Conservation (phyloP, 2,888 invertebrate species). For the Morpho deidamia region DNA sequence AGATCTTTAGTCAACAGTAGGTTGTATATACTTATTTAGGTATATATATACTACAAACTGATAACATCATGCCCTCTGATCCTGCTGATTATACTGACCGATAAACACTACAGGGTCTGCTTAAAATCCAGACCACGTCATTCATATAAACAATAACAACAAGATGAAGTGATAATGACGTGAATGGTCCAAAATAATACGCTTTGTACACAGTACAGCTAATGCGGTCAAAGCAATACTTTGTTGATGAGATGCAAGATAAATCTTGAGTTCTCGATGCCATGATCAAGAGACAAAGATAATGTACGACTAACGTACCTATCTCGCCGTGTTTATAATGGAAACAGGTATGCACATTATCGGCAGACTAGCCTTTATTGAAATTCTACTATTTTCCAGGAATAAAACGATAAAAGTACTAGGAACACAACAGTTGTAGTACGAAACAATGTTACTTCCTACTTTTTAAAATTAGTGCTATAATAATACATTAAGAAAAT, state of each 20-base stretch:
- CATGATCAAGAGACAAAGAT: conserved; percentile 9
- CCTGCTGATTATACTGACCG: neutral
- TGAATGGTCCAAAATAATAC: conserved; percentile 12
- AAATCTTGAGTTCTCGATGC: conserved; percentile 9
- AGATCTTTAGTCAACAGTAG: too few relatives aligned
- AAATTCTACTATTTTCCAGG: too few relatives aligned
- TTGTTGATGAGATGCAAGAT: conserved; percentile 14
- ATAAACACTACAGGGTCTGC: neutral
- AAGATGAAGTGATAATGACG: conserved; percentile 16
- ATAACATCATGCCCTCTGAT: neutral
- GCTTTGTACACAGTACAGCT: conserved; percentile 16
- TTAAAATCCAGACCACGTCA: conserved; percentile 16
- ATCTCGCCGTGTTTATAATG: too few relatives aligned
- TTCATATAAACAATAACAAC: conserved; percentile 17
- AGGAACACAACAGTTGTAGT: too few relatives aligned
- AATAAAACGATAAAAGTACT: too few relatives aligned
- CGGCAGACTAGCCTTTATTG: too few relatives aligned
- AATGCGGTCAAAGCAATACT: conserved; percentile 20
- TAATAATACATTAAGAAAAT: too few relatives aligned
- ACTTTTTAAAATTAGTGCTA: too few relatives aligned
- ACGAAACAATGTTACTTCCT: too few relatives aligned
- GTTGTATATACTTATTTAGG: too few relatives aligned
- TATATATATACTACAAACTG: too few relatives aligned
- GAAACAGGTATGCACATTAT: too few relatives aligned
- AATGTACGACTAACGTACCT: neutral